Base-by-base conservation (phyloP, 1,140 invertebrate species). In the Macrostomum lignano region DNA sequence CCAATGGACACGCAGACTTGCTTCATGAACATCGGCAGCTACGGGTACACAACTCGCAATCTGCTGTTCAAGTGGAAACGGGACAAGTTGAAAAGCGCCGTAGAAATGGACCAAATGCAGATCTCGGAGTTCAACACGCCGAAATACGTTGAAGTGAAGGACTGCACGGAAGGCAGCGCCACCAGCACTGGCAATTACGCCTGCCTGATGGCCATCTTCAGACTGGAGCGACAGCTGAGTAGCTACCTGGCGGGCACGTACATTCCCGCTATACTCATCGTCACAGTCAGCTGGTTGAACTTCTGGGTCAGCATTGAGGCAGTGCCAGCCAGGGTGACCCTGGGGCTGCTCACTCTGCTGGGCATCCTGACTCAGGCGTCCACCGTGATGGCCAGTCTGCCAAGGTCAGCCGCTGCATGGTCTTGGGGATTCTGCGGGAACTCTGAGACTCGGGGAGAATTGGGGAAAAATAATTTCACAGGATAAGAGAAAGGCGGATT, bases 1-100 rank as follows among this genome's bases (percentile, higher is more conserved):
- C 84, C 84, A 7, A 82, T 91, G 73, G 82, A 93, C 59, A 67
- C 72, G 17, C 81, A 81, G 51, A 61, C 66, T 1, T 91, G 81
- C 51, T 76, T 78, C 7, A 62, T 91, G 11, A 70, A 78, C 42
- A 64, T 93, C 24, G 79, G 78, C 42, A 86, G 79, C 46, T 91
- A 79, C 34, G 44, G 44, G n/a, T 49, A 49, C 38, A 42, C 46
- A 11, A 43, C 44, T 26, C 35, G 40, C 14, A 47, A 49, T n/a
- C 35, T 51, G 14, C 21, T 40, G 3, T 31, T 51, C 20, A 37
- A 38, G 17, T 49, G 46, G 49, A 40, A 33, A 32, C 3, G 28
- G 20, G 6, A 6, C 11, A 9, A 11, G 6, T 6, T 6, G 6
- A 6, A 11, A 30, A 13, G 14, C 28, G 28, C 32, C 32, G 11